Percentiles rank a stretch among this genome's conserved stretches.
Evolutionary conservation across 2,888 invertebrate species (phyloP).

Genomic region (Platerodrilus igneus): DNA sequence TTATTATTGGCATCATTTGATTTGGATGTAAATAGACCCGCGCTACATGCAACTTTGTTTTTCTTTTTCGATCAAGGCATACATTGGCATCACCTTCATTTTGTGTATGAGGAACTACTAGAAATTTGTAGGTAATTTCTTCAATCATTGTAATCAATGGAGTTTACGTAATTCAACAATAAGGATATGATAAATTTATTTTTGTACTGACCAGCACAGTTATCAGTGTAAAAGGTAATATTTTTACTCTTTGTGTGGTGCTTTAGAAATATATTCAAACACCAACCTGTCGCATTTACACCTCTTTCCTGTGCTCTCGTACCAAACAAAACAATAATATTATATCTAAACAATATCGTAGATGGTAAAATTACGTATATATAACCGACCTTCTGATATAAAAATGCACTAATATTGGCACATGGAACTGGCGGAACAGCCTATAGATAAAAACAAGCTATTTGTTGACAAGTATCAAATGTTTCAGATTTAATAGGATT

Average conservation of each 20-base stretch:
- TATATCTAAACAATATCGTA: background rate
- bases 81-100: conserved; percentile 1
- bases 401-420: background rate
- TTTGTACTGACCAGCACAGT: too few species aligned
- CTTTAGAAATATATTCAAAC: background rate
- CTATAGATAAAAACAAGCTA: background rate
- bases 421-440: background rate
- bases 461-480: too few species aligned
- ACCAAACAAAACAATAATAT: conserved; percentile 2
- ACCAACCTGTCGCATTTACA: background rate
- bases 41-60: background rate
- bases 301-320: background rate
- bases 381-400: background rate
- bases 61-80: background rate
- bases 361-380: background rate
- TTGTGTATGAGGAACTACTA: too few species aligned
- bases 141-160: background rate
- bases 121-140: too few species aligned
- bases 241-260: background rate
- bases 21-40: background rate
- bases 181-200: too few species aligned
- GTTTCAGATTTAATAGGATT: conserved; percentile 1
- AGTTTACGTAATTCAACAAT: too few species aligned
- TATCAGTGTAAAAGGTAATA: background rate
- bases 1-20: background rate